Conservation (phyloP, 2,797 vertebrate species). For the Aselliscus stoliczkanus region DNA sequence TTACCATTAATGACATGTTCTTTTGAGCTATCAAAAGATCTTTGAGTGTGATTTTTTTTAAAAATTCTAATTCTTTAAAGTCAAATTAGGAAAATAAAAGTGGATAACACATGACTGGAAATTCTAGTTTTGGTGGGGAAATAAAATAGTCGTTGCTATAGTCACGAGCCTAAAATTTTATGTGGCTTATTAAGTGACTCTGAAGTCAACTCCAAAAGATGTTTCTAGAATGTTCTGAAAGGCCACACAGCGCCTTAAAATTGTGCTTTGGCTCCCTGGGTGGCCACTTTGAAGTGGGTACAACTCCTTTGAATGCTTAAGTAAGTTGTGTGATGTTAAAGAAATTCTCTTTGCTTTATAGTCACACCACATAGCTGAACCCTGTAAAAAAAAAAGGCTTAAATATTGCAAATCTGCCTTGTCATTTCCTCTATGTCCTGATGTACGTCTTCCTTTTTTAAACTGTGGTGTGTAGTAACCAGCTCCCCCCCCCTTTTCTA, state of each 20-base stretch:
- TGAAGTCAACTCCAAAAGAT: constrained; percentile 27
- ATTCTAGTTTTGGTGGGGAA: background rate
- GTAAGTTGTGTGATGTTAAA: background rate
- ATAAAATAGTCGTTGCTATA: background rate
- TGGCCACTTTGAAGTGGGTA: constrained; percentile 19
- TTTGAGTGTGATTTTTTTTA: background rate
- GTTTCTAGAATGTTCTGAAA: constrained; percentile 26
- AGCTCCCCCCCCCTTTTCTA: background rate
- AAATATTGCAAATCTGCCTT: background rate
- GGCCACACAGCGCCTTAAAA: background rate
- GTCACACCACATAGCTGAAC: background rate
- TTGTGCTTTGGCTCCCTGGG: background rate
- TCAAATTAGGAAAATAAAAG: constrained; percentile 35
- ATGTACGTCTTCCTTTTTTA: background rate
- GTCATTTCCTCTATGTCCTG: background rate
- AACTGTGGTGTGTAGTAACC: background rate
- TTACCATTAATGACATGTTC: background rate
- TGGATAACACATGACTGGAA: constrained; percentile 2
- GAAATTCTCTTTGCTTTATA: background rate
- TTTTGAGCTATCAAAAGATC: constrained; percentile 7
- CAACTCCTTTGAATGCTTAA: background rate
- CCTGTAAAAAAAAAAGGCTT: background rate
- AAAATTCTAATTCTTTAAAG: background rate
- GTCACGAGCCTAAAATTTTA: constrained; percentile 23
- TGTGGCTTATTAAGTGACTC: constrained; percentile 23